Evolutionary conservation across 2,113 vertebrate species (phyloP), one percentile per base, ranked within the genome.

Genomic region (Coregonus clupeaformis): DNA sequence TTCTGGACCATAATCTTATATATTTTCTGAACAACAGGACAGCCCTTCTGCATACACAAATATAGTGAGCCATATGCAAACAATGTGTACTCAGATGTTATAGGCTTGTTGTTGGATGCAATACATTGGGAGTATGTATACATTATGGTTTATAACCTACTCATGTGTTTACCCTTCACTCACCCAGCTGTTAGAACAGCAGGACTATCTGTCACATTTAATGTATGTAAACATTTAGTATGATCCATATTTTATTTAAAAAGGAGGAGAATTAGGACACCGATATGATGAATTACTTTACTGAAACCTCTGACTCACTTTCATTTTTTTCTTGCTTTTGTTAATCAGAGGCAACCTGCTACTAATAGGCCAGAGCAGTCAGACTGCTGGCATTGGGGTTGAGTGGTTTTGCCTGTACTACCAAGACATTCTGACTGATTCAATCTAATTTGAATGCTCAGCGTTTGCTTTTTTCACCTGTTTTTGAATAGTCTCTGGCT

Each of bases 401-500:
- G 57, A n/a, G 5, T 24, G 57, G 13, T 22, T n/a, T n/a, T 24
- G 18, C 57, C 18, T 60, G 18, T 42, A 42, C 36, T 22, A 22
- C 16, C 6, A n/a, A n/a, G 57, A n/a, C 57, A 60, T 22, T n/a
- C 57, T 16, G n/a, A 22, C n/a, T 22, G 66, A 69, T 75, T 45
- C 24, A 18, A 69, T 69, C 25, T 62, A 25, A 45, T 24, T 65
- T 18, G 45, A 76, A 30, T 6, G 45, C 16, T 55, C 16, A 29
- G 47, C 13, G 16, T 55, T 55, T 20, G 52, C 52, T 55, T 20
- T 55, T 55, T 55, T 20, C 6, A 62, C 25, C 29, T 72, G 52
- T 73, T 81, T 67, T 78, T 30, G 45, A 72, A 62, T 67, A 36
- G 63, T 78, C 18, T 77, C 77, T 76, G 57, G 66, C 78, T 82